Conservation (phyloP, 2,888 invertebrate species). For the Muschampia plurimacula region DNA sequence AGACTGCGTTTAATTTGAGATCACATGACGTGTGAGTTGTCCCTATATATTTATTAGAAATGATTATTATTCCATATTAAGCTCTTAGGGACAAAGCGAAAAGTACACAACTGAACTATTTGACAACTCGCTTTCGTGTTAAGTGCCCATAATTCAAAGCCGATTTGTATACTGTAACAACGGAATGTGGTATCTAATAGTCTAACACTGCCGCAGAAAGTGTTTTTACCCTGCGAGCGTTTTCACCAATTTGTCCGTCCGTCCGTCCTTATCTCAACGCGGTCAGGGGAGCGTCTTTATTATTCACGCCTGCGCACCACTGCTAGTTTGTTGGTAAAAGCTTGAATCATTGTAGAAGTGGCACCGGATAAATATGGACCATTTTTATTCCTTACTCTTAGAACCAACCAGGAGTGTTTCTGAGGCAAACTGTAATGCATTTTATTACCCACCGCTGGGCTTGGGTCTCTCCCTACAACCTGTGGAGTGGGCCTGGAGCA, state of each 20-base stretch:
- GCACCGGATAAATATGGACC: neutral
- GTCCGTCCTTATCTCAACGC: constrained; percentile 70
- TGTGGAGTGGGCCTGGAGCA: no score
- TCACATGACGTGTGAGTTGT: no score
- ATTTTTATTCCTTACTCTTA: neutral
- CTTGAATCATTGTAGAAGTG: constrained; percentile 43
- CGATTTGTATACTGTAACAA: constrained; percentile 24
- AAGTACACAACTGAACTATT: neutral
- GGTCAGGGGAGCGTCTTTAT: constrained; percentile 67
- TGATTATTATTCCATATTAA: no score
- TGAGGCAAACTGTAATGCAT: no score
- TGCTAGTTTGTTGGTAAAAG: constrained; percentile 38
- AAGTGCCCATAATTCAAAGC: constrained; percentile 17
- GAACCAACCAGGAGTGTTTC: no score
- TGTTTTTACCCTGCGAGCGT: constrained; percentile 69
- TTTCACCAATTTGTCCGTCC: constrained; percentile 76
- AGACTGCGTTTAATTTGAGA: no score
- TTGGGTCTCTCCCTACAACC: no score
- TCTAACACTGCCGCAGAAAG: constrained; percentile 60
- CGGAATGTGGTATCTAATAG: constrained; percentile 47
- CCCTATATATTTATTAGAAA: no score
- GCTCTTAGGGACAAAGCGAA: neutral
- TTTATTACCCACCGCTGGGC: no score
- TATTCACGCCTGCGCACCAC: constrained; percentile 56
- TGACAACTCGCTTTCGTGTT: neutral